Conservation (phyloP, 1,140 invertebrate genomes). For the Aphelenchoides besseyi region DNA sequence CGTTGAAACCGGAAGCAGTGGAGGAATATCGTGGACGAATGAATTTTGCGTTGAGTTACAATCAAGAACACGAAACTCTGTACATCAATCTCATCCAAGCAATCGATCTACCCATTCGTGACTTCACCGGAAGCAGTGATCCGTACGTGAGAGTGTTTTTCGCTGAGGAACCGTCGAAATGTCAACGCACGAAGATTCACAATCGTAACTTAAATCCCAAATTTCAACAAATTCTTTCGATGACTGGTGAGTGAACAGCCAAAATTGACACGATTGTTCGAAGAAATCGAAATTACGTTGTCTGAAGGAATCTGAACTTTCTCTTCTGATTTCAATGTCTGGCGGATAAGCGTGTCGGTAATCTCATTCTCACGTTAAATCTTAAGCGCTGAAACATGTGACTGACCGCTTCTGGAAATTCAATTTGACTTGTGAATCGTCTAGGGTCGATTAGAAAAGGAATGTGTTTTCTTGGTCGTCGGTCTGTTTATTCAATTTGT, state of each 20-base stretch:
- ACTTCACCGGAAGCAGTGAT: slow-evolving; percentile 48
- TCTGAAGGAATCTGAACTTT: too few species aligned
- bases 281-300: too few species aligned
- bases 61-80: slow-evolving; percentile 43
- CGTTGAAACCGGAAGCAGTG: slow-evolving; percentile 46
- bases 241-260: slow-evolving; percentile 83
- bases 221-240: slow-evolving; percentile 97
- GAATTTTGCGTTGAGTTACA: slow-evolving; percentile 53
- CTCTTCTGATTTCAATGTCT: slow-evolving; percentile 96
- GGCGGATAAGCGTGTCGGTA: slow-evolving; percentile 66
- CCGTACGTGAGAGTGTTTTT: slow-evolving; percentile 72
- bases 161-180: slow-evolving; percentile 88
- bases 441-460: neutral
- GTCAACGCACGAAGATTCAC: slow-evolving; percentile 94
- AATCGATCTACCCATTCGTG: slow-evolving; percentile 55
- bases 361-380: neutral
- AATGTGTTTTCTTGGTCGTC: neutral
- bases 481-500: slow-evolving; percentile 1
- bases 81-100: slow-evolving; percentile 53
- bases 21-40: slow-evolving; percentile 49
- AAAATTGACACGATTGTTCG: too few species aligned
- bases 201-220: slow-evolving; percentile 86
- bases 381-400: too few species aligned
- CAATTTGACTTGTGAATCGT: slow-evolving; percentile 1
- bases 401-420: too few species aligned